These are phyloP conservation scores for Copidosoma floridanum DNA, from an alignment of 1,140 invertebrate genomes.

Conservation along the genomic window DNA sequence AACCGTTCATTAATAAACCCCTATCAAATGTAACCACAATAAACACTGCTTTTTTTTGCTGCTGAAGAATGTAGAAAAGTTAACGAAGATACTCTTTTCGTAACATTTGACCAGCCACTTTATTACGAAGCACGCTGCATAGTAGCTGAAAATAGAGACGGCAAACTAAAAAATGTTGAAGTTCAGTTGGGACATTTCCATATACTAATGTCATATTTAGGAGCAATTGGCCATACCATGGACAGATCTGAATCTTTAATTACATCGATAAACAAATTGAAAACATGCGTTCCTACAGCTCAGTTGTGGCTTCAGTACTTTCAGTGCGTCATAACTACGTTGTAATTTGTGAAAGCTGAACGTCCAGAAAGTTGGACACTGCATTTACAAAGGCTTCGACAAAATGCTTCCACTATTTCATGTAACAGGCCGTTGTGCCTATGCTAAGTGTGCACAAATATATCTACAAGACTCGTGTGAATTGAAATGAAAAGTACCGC, in stretches of 20 bases:
- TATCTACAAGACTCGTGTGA: constrained; percentile 46
- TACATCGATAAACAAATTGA: constrained; percentile 28
- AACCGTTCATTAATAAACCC: constrained; percentile 30
- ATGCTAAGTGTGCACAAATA: constrained; percentile 44
- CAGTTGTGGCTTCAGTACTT: constrained; percentile 29
- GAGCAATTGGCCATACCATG: constrained; percentile 50
- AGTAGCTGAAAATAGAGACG: constrained; percentile 11
- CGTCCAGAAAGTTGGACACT: constrained; percentile 36
- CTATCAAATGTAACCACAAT: constrained; percentile 29
- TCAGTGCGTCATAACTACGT: constrained; percentile 3
- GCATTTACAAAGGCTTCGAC: constrained; percentile 29
- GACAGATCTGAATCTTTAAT: constrained; percentile 34
- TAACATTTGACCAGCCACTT: constrained; percentile 43
- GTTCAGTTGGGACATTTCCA: constrained; percentile 39
- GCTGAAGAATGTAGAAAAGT: constrained; percentile 18
- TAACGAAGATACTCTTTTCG: constrained; percentile 34
- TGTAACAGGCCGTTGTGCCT: constrained; percentile 41
- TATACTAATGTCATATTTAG: constrained; percentile 48
- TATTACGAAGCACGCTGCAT: constrained; percentile 32
- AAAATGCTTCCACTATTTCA: constrained; percentile 46
- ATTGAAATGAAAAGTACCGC: constrained; percentile 35
- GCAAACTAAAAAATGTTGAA: constrained; percentile 25
- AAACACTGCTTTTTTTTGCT: constrained; percentile 24
- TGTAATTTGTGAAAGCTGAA: constrained; percentile 30
- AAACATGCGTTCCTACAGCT: constrained; percentile 28